These are phyloP conservation scores for Oryzias javanicus DNA, from an alignment of 2,113 vertebrate genomes.

Conservation along the genomic window DNA sequence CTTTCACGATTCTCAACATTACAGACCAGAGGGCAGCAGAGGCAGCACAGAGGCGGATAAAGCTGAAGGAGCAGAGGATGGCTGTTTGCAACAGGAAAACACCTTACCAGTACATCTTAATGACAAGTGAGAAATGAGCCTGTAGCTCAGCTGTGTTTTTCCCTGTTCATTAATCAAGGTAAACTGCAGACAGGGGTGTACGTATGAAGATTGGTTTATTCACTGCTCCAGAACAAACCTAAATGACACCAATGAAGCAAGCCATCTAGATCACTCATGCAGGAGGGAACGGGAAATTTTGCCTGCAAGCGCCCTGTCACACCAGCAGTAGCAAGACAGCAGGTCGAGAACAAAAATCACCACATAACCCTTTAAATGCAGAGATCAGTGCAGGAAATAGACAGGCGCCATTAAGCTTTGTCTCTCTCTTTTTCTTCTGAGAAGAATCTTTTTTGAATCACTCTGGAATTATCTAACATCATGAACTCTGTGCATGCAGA, in stretches of 20 bases:
- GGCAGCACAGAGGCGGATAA: constrained; percentile 25
- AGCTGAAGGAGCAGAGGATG: constrained; percentile 25
- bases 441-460: constrained; percentile 19
- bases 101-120: constrained; percentile 71
- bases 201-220: constrained; percentile 73
- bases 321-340: constrained; percentile 33
- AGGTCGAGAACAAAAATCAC: constrained; percentile 30
- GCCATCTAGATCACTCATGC: constrained; percentile 60
- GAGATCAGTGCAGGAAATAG: constrained; percentile 17
- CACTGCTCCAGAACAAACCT: constrained; percentile 73
- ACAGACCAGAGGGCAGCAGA: constrained; percentile 27
- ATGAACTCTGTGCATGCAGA: constrained; percentile 23
- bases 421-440: constrained; percentile 4
- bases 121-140: constrained; percentile 73
- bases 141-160: constrained; percentile 60
- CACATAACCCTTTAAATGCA: constrained; percentile 20
- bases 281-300: constrained; percentile 41
- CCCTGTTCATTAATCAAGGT: constrained; percentile 70
- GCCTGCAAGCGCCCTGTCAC: constrained; percentile 60
- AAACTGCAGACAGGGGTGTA: constrained; percentile 67
- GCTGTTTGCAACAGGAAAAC: constrained; percentile 64
- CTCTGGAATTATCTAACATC: constrained; percentile 16
- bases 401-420: constrained; percentile 14
- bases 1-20: constrained; percentile 21
- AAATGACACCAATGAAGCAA: constrained; percentile 69